These are phyloP conservation scores for Prosapia bicincta DNA, from an alignment of 2,888 invertebrate species.

Conservation along the genomic window DNA sequence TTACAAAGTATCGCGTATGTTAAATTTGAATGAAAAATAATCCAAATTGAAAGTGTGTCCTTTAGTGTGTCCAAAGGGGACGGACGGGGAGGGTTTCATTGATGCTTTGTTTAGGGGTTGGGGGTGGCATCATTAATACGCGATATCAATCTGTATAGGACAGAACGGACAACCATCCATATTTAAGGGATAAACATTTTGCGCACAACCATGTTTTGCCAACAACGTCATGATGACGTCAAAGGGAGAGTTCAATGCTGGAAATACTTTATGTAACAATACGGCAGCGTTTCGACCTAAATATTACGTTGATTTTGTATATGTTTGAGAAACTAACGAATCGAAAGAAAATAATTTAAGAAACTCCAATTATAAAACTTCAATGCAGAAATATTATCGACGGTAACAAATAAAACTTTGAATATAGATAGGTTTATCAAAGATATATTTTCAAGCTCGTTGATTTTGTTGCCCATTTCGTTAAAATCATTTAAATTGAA, in stretches of 20 bases:
- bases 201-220: background rate
- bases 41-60: conserved; percentile 23
- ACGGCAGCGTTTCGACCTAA: too few relatives aligned
- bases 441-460: too few relatives aligned
- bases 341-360: too few relatives aligned
- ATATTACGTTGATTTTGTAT: too few relatives aligned
- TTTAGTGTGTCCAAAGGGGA: conserved; percentile 9
- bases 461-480: too few relatives aligned
- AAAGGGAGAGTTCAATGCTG: background rate
- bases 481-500: too few relatives aligned
- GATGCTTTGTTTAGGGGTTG: conserved; percentile 5
- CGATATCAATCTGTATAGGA: background rate
- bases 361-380: too few relatives aligned
- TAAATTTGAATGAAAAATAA: conserved; percentile 24
- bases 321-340: too few relatives aligned
- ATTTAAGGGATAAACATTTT: background rate
- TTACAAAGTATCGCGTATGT: background rate
- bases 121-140: background rate
- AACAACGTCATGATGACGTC: background rate
- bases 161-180: background rate
- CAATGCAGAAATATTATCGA: too few relatives aligned
- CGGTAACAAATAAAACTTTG: too few relatives aligned
- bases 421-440: too few relatives aligned
- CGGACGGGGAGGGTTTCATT: background rate
- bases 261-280: too few relatives aligned